These are phyloP conservation scores for Ennomos fuscantarius DNA, from an alignment of 2,888 invertebrate genomes.

Conservation along the genomic window DNA sequence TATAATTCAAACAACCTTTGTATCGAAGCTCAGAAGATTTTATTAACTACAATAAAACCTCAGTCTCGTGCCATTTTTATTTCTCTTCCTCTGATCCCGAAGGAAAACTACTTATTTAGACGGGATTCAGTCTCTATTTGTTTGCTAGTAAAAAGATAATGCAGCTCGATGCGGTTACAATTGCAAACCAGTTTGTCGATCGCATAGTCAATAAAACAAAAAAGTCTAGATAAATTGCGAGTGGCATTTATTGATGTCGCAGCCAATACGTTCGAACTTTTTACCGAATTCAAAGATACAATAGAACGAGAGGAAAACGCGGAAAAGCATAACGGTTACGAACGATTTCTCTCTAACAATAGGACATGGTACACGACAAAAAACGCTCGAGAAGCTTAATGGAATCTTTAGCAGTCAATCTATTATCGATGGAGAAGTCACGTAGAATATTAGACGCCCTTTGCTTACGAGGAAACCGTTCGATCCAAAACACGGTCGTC, in stretches of 20 bases:
- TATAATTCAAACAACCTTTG: conserved; percentile 55
- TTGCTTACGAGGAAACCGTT: conserved; percentile 38
- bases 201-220: conserved; percentile 26
- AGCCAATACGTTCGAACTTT: conserved; percentile 30
- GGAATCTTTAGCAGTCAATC: conserved; percentile 67
- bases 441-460: conserved; percentile 78
- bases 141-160: conserved; percentile 55
- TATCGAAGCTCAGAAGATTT: conserved; percentile 57
- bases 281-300: conserved; percentile 37
- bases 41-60: conserved; percentile 60
- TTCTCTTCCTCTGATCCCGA: conserved; percentile 36
- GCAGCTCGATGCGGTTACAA: conserved; percentile 39
- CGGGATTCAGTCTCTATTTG: conserved; percentile 57
- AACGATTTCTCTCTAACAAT: conserved; percentile 74
- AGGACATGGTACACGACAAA: conserved; percentile 49
- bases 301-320: conserved; percentile 58
- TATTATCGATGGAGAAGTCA: conserved; percentile 67
- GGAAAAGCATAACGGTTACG: conserved; percentile 72
- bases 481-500: conserved; percentile 52
- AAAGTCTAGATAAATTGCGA: conserved; percentile 27
- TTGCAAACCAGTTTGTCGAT: conserved; percentile 44
- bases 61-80: conserved; percentile 55
- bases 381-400: conserved; percentile 62
- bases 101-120: conserved; percentile 50
- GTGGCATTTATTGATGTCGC: conserved; percentile 26